phyloP scores from a whole-genome alignment of 2,888 invertebrate species.

The Argyresthia albistria region DNA sequence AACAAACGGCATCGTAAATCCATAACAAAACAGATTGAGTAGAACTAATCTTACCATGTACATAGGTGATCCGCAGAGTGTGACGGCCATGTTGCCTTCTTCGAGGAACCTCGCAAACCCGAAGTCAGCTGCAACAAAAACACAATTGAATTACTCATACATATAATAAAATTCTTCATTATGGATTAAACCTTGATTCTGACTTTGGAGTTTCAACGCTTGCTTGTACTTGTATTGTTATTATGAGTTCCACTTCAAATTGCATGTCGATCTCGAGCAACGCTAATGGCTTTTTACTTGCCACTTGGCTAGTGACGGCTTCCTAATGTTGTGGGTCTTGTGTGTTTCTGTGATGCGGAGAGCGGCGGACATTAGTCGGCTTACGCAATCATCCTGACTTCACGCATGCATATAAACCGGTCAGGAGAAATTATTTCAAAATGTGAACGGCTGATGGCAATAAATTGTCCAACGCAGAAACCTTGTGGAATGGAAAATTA shows the following conservation, averaged over 20 bases:
- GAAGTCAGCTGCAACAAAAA: slow-evolving; percentile 87
- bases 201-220: neutral
- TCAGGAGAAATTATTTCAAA: neutral
- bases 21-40: neutral
- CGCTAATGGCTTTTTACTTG: neutral
- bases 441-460: too few relatives aligned
- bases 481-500: too few relatives aligned
- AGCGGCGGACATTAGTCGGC: neutral
- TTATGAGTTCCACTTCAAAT: neutral
- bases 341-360: neutral
- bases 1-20: neutral
- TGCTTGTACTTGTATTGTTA: neutral
- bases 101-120: slow-evolving; percentile 98
- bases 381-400: neutral
- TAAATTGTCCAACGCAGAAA: too few relatives aligned
- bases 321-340: too few relatives aligned
- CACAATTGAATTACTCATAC: neutral
- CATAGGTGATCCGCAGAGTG: slow-evolving; percentile 99
- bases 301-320: neutral
- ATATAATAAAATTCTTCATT: neutral
- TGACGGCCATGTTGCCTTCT: slow-evolving; percentile 99
- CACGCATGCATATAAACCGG: neutral
- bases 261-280: slow-evolving; percentile 1
- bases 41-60: slow-evolving; percentile 86
- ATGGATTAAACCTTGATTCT: neutral